Conservation (phyloP, 92 coral and sea anemone genomes). For the Blastomussa wellsi region DNA sequence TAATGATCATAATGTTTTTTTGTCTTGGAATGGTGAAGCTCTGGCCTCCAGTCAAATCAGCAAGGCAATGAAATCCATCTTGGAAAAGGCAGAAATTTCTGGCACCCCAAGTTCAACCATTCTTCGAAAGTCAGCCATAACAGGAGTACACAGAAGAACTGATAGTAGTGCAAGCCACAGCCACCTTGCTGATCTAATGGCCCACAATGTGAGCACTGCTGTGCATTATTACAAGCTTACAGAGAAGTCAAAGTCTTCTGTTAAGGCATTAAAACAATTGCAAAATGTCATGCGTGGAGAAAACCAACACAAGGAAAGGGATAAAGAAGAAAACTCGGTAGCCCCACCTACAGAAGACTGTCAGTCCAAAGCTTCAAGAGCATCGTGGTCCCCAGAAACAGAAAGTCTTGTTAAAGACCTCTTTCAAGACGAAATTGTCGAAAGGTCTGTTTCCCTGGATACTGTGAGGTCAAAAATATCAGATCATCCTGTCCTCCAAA, state of each 20-base stretch:
- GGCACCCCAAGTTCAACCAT: constrained; percentile 44
- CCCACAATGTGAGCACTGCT: constrained; percentile 37
- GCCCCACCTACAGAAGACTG: constrained; percentile 1
- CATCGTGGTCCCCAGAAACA: not conserved
- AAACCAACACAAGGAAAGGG: constrained; percentile 29
- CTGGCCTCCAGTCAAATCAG: constrained; percentile 4
- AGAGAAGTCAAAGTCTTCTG: constrained; percentile 44
- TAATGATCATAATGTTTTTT: constrained; percentile 28
- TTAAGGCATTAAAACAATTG: constrained; percentile 30
- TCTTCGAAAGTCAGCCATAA: constrained; percentile 49
- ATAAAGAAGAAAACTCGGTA: constrained; percentile 4
- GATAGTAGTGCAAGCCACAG: constrained; percentile 16
- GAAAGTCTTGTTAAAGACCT: constrained; percentile 9
- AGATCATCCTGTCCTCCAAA: constrained; percentile 17
- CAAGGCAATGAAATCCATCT: constrained; percentile 20
- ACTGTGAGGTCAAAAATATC: constrained; percentile 28
- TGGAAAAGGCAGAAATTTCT: constrained; percentile 34
- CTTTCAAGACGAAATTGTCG: constrained; percentile 33
- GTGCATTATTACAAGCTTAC: constrained; percentile 29
- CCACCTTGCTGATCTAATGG: constrained; percentile 31
- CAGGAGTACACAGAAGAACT: constrained; percentile 42
- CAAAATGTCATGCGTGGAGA: constrained; percentile 36
- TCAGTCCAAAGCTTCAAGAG: constrained; percentile 3
- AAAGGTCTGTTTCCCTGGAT: constrained; percentile 17
- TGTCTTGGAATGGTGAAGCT: constrained; percentile 35